Conservation (phyloP, 2,888 invertebrate genomes). For the Alloplasta piceator region DNA sequence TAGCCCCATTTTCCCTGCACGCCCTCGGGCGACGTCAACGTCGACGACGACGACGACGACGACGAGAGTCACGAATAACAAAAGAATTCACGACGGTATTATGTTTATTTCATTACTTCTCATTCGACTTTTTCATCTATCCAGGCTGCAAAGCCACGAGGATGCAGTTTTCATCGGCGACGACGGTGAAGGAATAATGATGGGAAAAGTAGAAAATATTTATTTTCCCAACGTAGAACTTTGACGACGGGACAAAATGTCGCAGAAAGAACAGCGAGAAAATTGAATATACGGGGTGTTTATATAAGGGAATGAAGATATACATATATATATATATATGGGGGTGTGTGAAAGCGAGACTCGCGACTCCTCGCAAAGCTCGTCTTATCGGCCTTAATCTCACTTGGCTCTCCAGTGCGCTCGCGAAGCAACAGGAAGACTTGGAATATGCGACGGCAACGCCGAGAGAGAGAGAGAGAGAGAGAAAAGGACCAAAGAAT, state of each 20-base stretch:
- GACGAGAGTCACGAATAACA: conserved; percentile 19
- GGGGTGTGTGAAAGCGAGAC: not conserved
- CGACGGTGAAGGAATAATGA: too few species aligned
- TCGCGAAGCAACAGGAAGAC: conserved; percentile 56
- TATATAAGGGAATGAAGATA: too few species aligned
- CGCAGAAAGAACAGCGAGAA: too few species aligned
- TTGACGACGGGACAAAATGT: too few species aligned
- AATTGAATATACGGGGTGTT: too few species aligned
- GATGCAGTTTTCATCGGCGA: too few species aligned
- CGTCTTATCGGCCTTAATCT: conserved; percentile 60
- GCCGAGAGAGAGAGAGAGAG: conserved; percentile 1
- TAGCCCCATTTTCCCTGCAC: not conserved
- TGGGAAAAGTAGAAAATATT: too few species aligned
- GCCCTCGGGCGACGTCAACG: not conserved
- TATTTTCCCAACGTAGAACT: too few species aligned
- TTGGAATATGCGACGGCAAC: not conserved
- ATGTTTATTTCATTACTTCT: too few species aligned
- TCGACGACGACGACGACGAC: not conserved
- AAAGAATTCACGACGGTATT: not conserved
- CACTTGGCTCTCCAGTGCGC: conserved; percentile 46
- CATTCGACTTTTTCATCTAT: too few species aligned
- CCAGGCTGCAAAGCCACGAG: too few species aligned
- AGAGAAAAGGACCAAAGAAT: conserved; percentile 12
- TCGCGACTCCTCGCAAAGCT: conserved; percentile 59
- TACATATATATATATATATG: too few species aligned